A percentile compares a stretch with the other conserved stretches of the same genome.
Evolutionary conservation across 1,140 invertebrate genomes (phyloP).

Genomic region (Halesus radiatus): DNA sequence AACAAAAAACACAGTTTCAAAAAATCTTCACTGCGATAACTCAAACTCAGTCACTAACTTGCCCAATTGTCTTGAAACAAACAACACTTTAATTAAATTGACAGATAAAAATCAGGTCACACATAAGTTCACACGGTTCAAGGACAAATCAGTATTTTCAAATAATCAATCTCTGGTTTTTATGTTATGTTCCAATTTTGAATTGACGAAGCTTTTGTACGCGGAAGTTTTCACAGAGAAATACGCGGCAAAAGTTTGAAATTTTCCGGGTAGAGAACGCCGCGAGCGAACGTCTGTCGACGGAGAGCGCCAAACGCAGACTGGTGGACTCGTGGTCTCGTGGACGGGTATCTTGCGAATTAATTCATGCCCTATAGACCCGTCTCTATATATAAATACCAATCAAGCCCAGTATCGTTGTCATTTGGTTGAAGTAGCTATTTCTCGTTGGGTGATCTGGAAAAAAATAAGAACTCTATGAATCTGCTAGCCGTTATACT

Average conservation of each 20-base stretch:
- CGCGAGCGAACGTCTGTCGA: not conserved
- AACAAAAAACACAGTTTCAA: not conserved
- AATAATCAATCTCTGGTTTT: no score
- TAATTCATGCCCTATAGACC: conserved; percentile 22
- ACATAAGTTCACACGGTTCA: not conserved
- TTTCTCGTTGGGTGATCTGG: not conserved
- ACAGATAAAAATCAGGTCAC: not conserved
- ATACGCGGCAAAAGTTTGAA: conserved; percentile 18
- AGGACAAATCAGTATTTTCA: not conserved
- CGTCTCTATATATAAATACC: conserved; percentile 2
- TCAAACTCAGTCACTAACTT: not conserved
- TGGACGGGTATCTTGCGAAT: not conserved
- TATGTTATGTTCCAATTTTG: no score
- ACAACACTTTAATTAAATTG: conserved; percentile 3
- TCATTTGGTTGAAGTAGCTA: not conserved
- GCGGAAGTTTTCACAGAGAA: not conserved
- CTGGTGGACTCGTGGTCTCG: not conserved
- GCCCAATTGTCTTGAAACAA: not conserved
- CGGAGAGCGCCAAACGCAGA: conserved; percentile 12
- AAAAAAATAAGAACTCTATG: not conserved
- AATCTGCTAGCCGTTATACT: not conserved
- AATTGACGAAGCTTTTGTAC: not conserved
- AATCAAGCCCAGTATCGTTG: conserved; percentile 3
- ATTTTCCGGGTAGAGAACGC: not conserved
- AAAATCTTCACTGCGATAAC: not conserved